Evolutionary conservation across 2,888 invertebrate species (phyloP).

Genomic region (Dryomyza anilis): DNA sequence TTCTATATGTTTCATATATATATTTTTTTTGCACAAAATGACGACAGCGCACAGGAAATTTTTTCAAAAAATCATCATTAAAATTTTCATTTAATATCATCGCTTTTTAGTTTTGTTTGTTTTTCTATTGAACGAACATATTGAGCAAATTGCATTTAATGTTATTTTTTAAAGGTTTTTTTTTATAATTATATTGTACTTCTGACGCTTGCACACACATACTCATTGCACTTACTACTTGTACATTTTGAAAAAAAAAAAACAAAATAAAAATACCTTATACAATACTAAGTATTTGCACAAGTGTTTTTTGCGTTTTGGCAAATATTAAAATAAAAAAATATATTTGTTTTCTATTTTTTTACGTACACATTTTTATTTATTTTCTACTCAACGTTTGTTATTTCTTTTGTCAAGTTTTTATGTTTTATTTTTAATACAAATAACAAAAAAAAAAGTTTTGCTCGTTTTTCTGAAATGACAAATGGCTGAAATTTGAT

Average conservation of each 20-base stretch:
- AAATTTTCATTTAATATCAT: neutral
- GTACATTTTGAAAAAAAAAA: conserved; percentile 11
- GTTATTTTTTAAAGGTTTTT: neutral
- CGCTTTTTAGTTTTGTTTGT: conserved; percentile 36
- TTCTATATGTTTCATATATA: conserved; percentile 32
- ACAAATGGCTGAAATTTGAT: conserved; percentile 35
- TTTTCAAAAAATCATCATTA: conserved; percentile 27
- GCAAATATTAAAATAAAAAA: neutral
- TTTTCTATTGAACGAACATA: too few species aligned
- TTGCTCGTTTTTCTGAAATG: conserved; percentile 3
- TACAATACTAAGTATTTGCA: conserved; percentile 45
- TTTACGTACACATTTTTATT: conserved; percentile 10
- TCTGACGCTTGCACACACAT: conserved; percentile 4
- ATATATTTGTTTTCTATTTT: conserved; percentile 21
- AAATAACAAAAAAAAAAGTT: conserved; percentile 12
- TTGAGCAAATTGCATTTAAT: conserved; percentile 45
- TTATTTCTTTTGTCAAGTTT: conserved; percentile 9
- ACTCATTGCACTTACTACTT: conserved; percentile 18
- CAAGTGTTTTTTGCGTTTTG: conserved; percentile 44
- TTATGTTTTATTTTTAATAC: conserved; percentile 12
- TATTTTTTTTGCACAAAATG: conserved; percentile 32
- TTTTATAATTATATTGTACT: neutral
- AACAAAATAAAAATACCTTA: neutral
- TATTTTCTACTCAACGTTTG: conserved; percentile 9
- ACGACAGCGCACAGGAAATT: conserved; percentile 53